Evolutionary conservation across 1,140 invertebrate species (phyloP).

Genomic region (Popillia japonica): DNA sequence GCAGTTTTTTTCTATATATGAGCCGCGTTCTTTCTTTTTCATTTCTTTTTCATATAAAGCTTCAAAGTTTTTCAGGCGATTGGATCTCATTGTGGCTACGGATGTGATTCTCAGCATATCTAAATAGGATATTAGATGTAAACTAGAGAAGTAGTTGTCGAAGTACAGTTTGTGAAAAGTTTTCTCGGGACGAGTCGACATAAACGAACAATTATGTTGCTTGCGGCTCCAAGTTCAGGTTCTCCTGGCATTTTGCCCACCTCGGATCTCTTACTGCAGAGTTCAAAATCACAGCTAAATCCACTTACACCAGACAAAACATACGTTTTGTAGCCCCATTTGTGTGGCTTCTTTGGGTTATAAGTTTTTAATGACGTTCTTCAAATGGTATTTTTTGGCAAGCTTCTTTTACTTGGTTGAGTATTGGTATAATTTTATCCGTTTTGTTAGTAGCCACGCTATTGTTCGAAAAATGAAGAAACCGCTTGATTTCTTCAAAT

Average conservation of each 20-base stretch:
- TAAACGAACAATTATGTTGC: slow-evolving; percentile 53
- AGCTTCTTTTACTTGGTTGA: slow-evolving; percentile 47
- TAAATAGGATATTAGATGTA: slow-evolving; percentile 30
- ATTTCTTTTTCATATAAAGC: not conserved
- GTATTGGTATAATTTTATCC: slow-evolving; percentile 50
- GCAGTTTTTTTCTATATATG: not conserved
- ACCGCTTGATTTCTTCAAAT: slow-evolving; percentile 52
- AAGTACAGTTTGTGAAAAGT: slow-evolving; percentile 53
- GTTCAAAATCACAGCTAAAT: slow-evolving; percentile 49
- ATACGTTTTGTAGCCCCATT: slow-evolving; percentile 56
- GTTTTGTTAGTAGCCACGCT: slow-evolving; percentile 36
- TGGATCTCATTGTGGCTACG: slow-evolving; percentile 27
- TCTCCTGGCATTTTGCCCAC: slow-evolving; percentile 42
- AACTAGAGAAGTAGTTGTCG: slow-evolving; percentile 57
- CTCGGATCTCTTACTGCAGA: slow-evolving; percentile 53
- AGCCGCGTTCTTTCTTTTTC: slow-evolving; percentile 21
- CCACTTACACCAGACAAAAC: slow-evolving; percentile 53
- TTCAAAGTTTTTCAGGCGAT: slow-evolving; percentile 20
- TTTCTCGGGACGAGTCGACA: slow-evolving; percentile 49
- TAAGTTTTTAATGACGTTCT: slow-evolving; percentile 51
- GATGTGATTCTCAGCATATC: slow-evolving; percentile 6
- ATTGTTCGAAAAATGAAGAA: slow-evolving; percentile 54
- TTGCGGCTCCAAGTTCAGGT: slow-evolving; percentile 53
- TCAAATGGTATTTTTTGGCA: slow-evolving; percentile 51
- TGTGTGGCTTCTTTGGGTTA: slow-evolving; percentile 56